phyloP scores from a whole-genome alignment of 37 sponge, comb jelly and placozoan species.

The Theonella swinhoei region DNA sequence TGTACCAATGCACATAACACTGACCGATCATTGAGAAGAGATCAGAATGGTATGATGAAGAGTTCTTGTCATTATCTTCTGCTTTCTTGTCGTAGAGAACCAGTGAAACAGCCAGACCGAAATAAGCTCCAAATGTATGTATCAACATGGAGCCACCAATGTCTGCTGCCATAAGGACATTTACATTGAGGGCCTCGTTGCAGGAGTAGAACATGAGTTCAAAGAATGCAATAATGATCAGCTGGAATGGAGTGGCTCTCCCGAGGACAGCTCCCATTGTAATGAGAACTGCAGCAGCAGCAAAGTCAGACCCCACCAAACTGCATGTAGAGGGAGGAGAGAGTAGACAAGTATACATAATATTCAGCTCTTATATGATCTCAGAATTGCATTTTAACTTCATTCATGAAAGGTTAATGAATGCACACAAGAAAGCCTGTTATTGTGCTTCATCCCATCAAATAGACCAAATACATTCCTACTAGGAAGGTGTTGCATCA shows the following conservation, averaged over 20 bases:
- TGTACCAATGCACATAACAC: too few relatives aligned
- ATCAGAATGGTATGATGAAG: slow-evolving; percentile 80
- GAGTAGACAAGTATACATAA: too few relatives aligned
- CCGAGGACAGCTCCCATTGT: slow-evolving; percentile 94
- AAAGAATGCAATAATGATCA: slow-evolving; percentile 82
- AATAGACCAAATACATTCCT: too few relatives aligned
- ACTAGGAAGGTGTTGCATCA: too few relatives aligned
- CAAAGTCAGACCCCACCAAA: slow-evolving; percentile 86
- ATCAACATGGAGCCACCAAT: slow-evolving; percentile 93
- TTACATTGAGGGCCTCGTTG: slow-evolving; percentile 75
- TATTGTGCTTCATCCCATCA: too few relatives aligned
- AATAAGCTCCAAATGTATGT: slow-evolving; percentile 96
- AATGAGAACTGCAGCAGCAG: slow-evolving; percentile 89
- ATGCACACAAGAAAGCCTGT: too few relatives aligned
- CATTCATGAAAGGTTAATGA: too few relatives aligned
- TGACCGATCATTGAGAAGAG: slow-evolving; percentile 96
- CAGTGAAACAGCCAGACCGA: slow-evolving; percentile 84
- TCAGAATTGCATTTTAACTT: too few relatives aligned
- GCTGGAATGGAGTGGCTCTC: slow-evolving; percentile 80
- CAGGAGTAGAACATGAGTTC: slow-evolving; percentile 85
- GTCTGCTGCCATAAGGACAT: slow-evolving; percentile 81
- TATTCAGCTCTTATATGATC: too few relatives aligned
- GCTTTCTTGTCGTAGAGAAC: slow-evolving; percentile 75
- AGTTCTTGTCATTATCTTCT: slow-evolving; percentile 50
- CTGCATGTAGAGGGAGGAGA: slow-evolving; percentile 52